Evolutionary conservation across 2,113 vertebrate genomes (phyloP).

Genomic region (Pontoporia blainvillei): DNA sequence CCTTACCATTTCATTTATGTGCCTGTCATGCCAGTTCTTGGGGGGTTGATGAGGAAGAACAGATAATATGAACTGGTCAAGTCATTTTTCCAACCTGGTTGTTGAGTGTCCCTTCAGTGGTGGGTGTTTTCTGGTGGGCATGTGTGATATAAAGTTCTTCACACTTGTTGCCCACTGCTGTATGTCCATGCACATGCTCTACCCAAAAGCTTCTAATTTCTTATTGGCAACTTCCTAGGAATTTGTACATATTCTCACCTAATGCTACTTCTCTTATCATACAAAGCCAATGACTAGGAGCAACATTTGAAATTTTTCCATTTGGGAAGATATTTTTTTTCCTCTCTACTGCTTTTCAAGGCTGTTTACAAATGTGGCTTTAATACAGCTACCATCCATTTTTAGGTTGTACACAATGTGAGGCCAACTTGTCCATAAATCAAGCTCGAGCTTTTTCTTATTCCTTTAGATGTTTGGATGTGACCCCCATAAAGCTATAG

Average conservation of each 20-base stretch:
- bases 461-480: background rate
- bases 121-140: background rate
- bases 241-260: background rate
- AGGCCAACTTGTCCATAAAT: background rate
- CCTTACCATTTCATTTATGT: background rate
- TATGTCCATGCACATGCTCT: background rate
- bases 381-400: background rate
- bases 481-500: background rate
- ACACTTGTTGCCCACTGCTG: background rate
- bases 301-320: background rate
- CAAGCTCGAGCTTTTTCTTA: background rate
- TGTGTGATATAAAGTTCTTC: background rate
- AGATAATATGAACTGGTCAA: background rate
- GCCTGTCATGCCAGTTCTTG: background rate
- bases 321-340: background rate
- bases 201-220: background rate
- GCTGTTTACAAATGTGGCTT: background rate
- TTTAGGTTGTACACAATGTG: background rate
- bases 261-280: background rate
- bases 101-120: background rate
- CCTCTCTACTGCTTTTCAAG: background rate
- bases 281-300: background rate
- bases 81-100: background rate
- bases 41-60: background rate
- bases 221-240: background rate